Conservation (phyloP, 2,888 invertebrate species). For the Selenia dentaria region DNA sequence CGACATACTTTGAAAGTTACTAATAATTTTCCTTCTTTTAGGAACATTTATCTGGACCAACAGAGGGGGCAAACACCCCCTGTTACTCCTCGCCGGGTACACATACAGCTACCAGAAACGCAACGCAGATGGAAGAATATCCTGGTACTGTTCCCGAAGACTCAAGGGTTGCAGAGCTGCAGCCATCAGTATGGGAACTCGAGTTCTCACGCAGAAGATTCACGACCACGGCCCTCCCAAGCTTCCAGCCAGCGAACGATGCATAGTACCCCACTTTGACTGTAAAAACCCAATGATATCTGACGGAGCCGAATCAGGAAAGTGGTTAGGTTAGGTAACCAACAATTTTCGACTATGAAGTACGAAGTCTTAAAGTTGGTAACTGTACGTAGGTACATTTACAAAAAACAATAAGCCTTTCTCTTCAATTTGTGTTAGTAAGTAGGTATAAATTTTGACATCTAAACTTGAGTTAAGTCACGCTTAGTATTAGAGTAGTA, state of each 20-base stretch:
- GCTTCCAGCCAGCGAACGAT: neutral
- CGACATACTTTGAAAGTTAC: too few relatives aligned
- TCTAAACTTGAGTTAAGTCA: too few relatives aligned
- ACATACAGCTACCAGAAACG: slow-evolving; percentile 76
- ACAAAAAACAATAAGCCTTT: too few relatives aligned
- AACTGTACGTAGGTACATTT: too few relatives aligned
- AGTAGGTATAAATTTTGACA: too few relatives aligned
- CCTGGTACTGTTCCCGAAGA: slow-evolving; percentile 77
- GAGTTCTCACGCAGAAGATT: slow-evolving; percentile 50
- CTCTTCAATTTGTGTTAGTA: too few relatives aligned
- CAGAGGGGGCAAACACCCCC: slow-evolving; percentile 72
- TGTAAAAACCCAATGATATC: neutral
- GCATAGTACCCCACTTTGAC: neutral
- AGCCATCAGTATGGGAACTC: slow-evolving; percentile 64
- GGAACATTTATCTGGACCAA: slow-evolving; percentile 74
- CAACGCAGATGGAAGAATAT: slow-evolving; percentile 70
- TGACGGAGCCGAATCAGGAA: neutral
- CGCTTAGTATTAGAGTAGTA: too few relatives aligned
- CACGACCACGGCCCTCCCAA: slow-evolving; percentile 68
- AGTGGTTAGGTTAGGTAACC: slow-evolving; percentile 30
- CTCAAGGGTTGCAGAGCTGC: slow-evolving; percentile 72
- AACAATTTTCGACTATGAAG: too few relatives aligned
- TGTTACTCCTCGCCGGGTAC: slow-evolving; percentile 64
- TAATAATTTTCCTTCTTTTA: too few relatives aligned
- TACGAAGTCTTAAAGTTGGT: too few relatives aligned